Evolutionary conservation across 2,797 vertebrate species (phyloP).

Genomic region (Sebastes elongatus): DNA sequence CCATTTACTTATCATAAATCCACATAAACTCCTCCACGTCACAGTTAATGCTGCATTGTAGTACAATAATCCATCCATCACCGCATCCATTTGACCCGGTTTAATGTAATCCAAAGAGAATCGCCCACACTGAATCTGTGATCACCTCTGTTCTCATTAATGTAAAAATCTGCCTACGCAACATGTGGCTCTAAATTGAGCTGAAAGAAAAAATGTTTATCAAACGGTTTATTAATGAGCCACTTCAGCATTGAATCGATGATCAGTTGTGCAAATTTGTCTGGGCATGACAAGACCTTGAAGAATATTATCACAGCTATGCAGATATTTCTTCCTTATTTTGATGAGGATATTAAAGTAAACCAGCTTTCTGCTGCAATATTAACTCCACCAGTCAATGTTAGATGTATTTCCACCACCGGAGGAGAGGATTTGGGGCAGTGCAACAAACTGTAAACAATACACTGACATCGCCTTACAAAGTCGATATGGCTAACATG

Average conservation of each 20-base stretch:
- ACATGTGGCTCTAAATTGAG: slow-evolving; percentile 24
- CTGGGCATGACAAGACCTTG: background rate
- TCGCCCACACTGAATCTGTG: slow-evolving; percentile 49
- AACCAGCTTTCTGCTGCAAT: background rate
- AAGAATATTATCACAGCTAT: background rate
- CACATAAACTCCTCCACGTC: slow-evolving; percentile 45
- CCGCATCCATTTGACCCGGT: slow-evolving; percentile 68
- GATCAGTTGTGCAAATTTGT: background rate
- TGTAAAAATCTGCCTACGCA: slow-evolving; percentile 51
- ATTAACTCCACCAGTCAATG: background rate
- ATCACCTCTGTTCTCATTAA: slow-evolving; percentile 65
- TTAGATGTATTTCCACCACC: background rate
- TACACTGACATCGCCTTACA: background rate
- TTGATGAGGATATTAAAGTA: background rate
- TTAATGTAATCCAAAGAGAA: slow-evolving; percentile 69
- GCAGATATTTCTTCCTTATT: background rate
- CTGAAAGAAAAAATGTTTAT: slow-evolving; percentile 35
- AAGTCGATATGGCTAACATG: background rate
- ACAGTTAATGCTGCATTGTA: slow-evolving; percentile 57
- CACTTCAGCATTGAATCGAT: background rate
- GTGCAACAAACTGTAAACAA: background rate
- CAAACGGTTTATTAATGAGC: slow-evolving; percentile 35
- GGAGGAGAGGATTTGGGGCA: background rate
- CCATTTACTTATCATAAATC: slow-evolving; percentile 58
- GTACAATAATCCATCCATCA: slow-evolving; percentile 64